Base-by-base conservation (phyloP, 1,140 invertebrate species). In the Mya arenaria region DNA sequence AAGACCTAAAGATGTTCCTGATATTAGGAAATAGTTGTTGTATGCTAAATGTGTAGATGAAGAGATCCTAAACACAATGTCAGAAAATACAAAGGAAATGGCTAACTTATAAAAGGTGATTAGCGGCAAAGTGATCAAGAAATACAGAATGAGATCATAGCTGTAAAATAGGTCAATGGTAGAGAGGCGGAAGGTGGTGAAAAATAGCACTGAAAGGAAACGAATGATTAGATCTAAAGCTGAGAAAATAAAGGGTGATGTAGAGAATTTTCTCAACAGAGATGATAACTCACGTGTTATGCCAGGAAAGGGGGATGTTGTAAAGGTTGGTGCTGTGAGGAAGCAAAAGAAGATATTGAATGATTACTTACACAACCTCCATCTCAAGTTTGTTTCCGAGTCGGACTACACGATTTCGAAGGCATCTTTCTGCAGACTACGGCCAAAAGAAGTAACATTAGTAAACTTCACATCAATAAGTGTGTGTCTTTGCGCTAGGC, bases 381-480 rank as follows among this genome's bases (percentile, higher is more conserved):
- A 25, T 25, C 13, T n/a, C 28, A 5, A 17, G 28, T 62, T 1
- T 62, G 15, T 19, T 1, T 19, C 17, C 28, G 17, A n/a, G 58
- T 25, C 1, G 1, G 30, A n/a, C 28, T 5, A 28, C 5, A 17
- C 2, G 37, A 62, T 74, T 34, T 62, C 37, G 4, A 55, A 32
- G 52, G 44, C 71, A 2, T 10, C 25, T 13, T 68, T 82, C 28
- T 75, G 56, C 32, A 28, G 41, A 13, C 17, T 52, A 15, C 25
- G 71, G 19, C 80, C 80, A 17, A 25, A 39, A 13, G 4, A 75
- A 32, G 5, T 82, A 19, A 10, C 63, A 0, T 52, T 60, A 3
- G 81, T 36, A 41, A 68, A 55, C 37, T 83, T 83, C 75, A 37
- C 58, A 1, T 75, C 62, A 13, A n/a, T 60, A n/a, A 75, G 37